These are phyloP conservation scores for Lissonota sp. DNA, from an alignment of 2,888 invertebrate genomes.

Conservation along the genomic window DNA sequence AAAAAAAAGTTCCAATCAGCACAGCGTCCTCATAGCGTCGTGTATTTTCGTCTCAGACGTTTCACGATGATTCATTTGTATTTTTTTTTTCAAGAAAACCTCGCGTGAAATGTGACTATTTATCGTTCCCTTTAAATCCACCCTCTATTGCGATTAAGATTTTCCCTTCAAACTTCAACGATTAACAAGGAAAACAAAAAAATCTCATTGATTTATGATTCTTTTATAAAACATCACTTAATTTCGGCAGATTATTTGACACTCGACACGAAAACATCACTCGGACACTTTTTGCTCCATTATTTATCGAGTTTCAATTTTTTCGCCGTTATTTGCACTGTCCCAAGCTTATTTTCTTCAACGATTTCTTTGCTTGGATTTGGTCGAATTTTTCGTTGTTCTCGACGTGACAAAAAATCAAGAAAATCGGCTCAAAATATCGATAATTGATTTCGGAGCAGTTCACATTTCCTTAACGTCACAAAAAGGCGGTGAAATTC, in stretches of 20 bases:
- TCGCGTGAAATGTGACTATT: background rate
- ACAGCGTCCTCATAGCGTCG: constrained; percentile 10
- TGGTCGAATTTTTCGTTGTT: background rate
- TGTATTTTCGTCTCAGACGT: constrained; percentile 2
- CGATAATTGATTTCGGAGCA: constrained; percentile 1
- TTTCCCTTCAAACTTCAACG: background rate
- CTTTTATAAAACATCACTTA: background rate
- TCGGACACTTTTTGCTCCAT: background rate
- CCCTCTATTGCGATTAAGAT: background rate
- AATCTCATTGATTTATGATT: background rate
- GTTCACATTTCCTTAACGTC: background rate
- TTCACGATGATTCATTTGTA: background rate
- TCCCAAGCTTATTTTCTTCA: background rate
- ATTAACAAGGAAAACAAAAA: background rate
- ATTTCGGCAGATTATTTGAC: constrained; percentile 7
- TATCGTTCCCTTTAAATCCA: background rate
- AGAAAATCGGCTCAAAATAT: background rate
- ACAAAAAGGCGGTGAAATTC: too few species aligned
- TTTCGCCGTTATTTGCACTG: too few species aligned
- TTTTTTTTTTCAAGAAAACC: background rate
- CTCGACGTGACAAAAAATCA: background rate
- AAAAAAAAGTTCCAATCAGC: constrained; percentile 16
- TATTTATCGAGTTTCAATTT: too few species aligned
- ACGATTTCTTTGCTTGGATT: background rate
- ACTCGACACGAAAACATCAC: background rate